These are phyloP conservation scores for Tachycineta bicolor DNA, from an alignment of 2,113 vertebrate genomes.

Conservation along the genomic window DNA sequence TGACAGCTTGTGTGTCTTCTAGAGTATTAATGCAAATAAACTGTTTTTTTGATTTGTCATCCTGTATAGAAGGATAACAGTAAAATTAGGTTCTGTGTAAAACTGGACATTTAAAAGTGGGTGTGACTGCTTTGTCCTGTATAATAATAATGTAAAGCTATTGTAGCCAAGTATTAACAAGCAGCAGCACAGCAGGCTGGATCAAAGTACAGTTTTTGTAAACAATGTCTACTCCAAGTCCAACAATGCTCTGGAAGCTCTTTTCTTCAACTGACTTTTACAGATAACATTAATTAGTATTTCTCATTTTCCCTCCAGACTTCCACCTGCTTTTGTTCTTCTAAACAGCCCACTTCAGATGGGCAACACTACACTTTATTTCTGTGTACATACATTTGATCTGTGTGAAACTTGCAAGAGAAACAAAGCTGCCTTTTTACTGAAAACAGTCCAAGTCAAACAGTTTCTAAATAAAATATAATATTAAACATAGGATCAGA, in stretches of 20 bases:
- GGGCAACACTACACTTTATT: neutral
- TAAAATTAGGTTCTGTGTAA: neutral
- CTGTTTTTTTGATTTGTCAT: slow-evolving; percentile 84
- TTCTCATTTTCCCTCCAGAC: neutral
- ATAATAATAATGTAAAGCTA: neutral
- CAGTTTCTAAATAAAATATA: neutral
- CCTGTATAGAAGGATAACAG: slow-evolving; percentile 56
- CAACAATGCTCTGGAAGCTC: neutral
- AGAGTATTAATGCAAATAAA: slow-evolving; percentile 89
- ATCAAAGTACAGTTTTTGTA: neutral
- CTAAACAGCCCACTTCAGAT: neutral
- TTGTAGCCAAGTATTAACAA: neutral
- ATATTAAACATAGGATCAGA: neutral
- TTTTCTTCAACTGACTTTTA: neutral
- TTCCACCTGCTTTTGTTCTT: neutral
- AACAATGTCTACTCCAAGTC: neutral
- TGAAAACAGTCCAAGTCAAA: neutral
- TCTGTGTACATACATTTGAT: neutral
- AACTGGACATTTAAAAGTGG: neutral
- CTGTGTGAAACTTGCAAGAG: neutral
- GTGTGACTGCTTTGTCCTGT: neutral
- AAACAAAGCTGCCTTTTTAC: neutral
- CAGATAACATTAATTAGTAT: neutral
- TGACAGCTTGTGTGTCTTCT: slow-evolving; percentile 96
- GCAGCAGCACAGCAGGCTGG: neutral